These are phyloP conservation scores for Myotis vivesi DNA, from an alignment of 2,797 vertebrate species.

Conservation along the genomic window DNA sequence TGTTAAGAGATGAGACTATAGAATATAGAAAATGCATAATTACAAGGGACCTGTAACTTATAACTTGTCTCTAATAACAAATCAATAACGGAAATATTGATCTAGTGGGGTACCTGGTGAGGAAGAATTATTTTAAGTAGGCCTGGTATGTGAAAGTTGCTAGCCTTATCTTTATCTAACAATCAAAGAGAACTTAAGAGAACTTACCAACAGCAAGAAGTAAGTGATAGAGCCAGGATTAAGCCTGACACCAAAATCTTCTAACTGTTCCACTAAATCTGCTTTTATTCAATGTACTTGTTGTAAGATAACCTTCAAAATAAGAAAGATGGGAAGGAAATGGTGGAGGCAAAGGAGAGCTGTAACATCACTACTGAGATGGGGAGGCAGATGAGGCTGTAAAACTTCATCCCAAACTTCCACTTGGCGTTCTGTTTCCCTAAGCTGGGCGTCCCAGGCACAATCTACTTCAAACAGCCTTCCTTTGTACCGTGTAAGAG, in stretches of 20 bases:
- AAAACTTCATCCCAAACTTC: background rate
- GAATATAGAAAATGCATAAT: background rate
- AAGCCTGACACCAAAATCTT: background rate
- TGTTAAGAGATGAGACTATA: background rate
- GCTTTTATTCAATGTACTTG: background rate
- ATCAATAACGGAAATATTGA: background rate
- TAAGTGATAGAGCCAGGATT: background rate
- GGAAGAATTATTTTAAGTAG: background rate
- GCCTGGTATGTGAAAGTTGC: background rate
- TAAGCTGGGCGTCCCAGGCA: background rate
- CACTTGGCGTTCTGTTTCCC: background rate
- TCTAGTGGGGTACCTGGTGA: background rate
- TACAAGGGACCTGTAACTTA: background rate
- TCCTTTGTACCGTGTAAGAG: background rate
- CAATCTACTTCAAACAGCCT: background rate
- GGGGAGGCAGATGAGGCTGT: background rate
- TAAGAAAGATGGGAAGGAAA: background rate
- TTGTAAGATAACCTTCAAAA: background rate
- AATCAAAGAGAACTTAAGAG: background rate
- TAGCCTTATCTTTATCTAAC: background rate
- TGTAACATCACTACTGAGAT: background rate
- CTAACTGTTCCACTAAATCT: background rate
- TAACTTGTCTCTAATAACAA: background rate
- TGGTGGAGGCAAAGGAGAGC: background rate
- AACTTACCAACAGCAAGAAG: background rate